These are phyloP conservation scores for Drosophila guanche DNA, from an alignment of 1,140 invertebrate species.

Conservation along the genomic window DNA sequence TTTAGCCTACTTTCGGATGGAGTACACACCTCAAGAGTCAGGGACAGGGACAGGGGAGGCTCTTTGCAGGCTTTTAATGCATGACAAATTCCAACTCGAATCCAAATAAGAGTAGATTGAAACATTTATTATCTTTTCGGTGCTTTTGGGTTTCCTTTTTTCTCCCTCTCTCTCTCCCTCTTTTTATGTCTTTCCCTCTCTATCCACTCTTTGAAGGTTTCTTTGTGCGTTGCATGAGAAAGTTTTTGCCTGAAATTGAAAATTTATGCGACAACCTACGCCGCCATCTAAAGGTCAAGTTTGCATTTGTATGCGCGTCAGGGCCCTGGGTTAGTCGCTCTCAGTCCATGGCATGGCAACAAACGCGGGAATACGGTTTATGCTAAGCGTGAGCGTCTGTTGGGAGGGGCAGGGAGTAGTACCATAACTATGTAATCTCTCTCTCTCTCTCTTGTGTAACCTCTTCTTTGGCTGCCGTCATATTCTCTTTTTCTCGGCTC, in stretches of 20 bases:
- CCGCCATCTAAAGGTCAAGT: slow-evolving; percentile 67
- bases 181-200: slow-evolving; percentile 39
- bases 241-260: slow-evolving; percentile 55
- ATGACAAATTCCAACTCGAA: not conserved
- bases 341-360: no score
- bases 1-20: slow-evolving; percentile 26
- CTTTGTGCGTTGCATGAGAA: slow-evolving; percentile 52
- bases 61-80: slow-evolving; percentile 31
- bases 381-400: not conserved
- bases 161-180: slow-evolving; percentile 5
- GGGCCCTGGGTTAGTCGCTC: not conserved
- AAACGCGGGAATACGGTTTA: no score
- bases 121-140: slow-evolving; percentile 28
- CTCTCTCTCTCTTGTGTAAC: not conserved
- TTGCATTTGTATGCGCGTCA: slow-evolving; percentile 64
- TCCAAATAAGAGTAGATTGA: slow-evolving; percentile 34
- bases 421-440: not conserved
- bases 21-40: no score
- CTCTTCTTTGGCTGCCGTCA: not conserved
- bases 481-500: not conserved
- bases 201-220: slow-evolving; percentile 54
- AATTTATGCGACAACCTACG: slow-evolving; percentile 37
- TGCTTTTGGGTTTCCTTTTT: slow-evolving; percentile 8
- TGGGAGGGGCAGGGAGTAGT: not conserved
- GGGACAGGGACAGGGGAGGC: no score